Percentiles rank a stretch among this genome's conserved stretches.
Evolutionary conservation across 2,888 invertebrate genomes (phyloP).

Genomic region (Cantharis flavilabris): DNA sequence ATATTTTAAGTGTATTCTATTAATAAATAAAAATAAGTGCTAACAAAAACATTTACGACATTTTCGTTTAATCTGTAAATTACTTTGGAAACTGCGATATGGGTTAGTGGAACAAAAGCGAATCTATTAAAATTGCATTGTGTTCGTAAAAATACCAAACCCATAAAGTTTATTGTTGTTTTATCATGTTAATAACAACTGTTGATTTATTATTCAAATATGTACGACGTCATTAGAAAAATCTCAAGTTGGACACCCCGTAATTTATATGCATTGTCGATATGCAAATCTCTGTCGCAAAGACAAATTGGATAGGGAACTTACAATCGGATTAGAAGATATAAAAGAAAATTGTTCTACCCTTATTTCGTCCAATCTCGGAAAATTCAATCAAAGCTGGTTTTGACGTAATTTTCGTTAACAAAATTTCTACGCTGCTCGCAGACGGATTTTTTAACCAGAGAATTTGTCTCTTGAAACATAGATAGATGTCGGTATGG

Average conservation of each 20-base stretch:
- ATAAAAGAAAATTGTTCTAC: not conserved
- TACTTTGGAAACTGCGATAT: not conserved
- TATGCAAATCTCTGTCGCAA: not conserved
- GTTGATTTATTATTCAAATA: not conserved
- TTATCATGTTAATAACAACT: not conserved
- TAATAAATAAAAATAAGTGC: not conserved
- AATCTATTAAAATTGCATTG: not conserved
- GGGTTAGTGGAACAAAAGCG: not conserved
- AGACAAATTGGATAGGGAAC: not conserved
- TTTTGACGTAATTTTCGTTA: not conserved
- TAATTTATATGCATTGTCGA: not conserved
- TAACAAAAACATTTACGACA: not conserved
- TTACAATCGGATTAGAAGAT: not conserved
- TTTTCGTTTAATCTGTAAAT: not conserved
- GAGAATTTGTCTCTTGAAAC: not conserved
- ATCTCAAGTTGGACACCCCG: not conserved
- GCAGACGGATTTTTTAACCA: not conserved
- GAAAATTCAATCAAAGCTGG: not conserved
- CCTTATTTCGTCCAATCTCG: not conserved
- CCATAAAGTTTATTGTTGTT: not conserved
- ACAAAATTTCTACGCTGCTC: not conserved
- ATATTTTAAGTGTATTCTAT: not conserved
- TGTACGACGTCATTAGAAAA: not conserved
- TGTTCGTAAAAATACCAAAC: not conserved
- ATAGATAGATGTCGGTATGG: too few relatives aligned